phyloP scores from a whole-genome alignment of 2,888 invertebrate genomes.

The Amphipyra berbera region DNA sequence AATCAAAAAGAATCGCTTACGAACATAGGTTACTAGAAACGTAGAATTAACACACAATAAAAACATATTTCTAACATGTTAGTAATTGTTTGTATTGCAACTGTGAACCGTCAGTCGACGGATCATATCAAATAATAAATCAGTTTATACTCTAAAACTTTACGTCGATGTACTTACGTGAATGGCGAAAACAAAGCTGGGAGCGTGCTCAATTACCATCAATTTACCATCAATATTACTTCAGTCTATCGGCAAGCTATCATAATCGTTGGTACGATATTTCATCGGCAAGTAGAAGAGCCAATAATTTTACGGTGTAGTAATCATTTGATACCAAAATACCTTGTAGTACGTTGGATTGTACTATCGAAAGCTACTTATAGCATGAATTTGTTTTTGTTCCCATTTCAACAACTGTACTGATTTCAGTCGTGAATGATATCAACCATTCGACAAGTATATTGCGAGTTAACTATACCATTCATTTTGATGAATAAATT shows the following conservation, averaged over 20 bases:
- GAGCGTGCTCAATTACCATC: conserved; percentile 49
- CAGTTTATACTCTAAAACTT: conserved; percentile 51
- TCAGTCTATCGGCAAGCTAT: conserved; percentile 51
- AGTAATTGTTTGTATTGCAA: conserved; percentile 25
- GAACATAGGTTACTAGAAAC: conserved; percentile 35
- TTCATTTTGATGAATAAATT: conserved; percentile 13
- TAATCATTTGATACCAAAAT: conserved; percentile 57
- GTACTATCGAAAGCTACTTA: conserved; percentile 20
- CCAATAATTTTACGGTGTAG: conserved; percentile 51
- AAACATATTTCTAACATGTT: conserved; percentile 58
- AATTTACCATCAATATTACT: conserved; percentile 56
- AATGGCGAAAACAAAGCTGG: conserved; percentile 46
- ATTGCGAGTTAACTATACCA: conserved; percentile 25
- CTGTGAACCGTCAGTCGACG: conserved; percentile 60
- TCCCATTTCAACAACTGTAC: conserved; percentile 32
- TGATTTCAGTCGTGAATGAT: conserved; percentile 37
- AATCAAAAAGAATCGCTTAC: conserved; percentile 47
- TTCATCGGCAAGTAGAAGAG: conserved; percentile 40
- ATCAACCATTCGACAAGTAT: conserved; percentile 18
- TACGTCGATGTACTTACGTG: conserved; percentile 41
- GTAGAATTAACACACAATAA: conserved; percentile 65
- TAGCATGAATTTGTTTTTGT: conserved; percentile 13
- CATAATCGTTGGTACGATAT: conserved; percentile 41
- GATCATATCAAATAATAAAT: conserved; percentile 62
- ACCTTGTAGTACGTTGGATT: conserved; percentile 32